Conservation (phyloP, 2,888 invertebrate genomes). For the Calameuta idolon region DNA sequence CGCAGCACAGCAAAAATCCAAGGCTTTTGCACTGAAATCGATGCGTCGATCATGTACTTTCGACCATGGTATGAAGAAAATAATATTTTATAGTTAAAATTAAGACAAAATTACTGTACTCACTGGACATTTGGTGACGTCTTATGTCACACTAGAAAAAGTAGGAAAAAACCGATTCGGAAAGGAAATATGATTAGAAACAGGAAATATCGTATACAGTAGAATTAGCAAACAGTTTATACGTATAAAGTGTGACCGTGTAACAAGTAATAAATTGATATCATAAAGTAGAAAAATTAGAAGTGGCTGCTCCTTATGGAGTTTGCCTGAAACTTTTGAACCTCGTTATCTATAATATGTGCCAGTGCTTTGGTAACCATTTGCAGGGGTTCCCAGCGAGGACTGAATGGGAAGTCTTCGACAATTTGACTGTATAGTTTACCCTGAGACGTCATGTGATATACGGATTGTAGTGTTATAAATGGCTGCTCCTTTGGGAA, state of each 20-base stretch:
- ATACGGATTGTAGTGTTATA: slow-evolving; percentile 71
- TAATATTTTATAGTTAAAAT: too few relatives aligned
- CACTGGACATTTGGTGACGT: too few relatives aligned
- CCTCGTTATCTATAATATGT: slow-evolving; percentile 46
- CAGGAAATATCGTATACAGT: too few relatives aligned
- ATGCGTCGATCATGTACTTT: too few relatives aligned
- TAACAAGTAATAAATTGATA: slow-evolving; percentile 2
- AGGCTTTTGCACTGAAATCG: too few relatives aligned
- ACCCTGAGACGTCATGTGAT: slow-evolving; percentile 62
- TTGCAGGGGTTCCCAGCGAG: slow-evolving; percentile 44
- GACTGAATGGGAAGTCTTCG: slow-evolving; percentile 56
- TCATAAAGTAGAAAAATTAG: slow-evolving; percentile 17
- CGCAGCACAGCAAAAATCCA: too few relatives aligned
- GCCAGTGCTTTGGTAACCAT: slow-evolving; percentile 57
- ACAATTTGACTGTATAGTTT: slow-evolving; percentile 41
- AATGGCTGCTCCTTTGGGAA: slow-evolving; percentile 73
- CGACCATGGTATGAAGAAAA: too few relatives aligned
- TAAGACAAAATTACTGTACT: too few relatives aligned
- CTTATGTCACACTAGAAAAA: too few relatives aligned
- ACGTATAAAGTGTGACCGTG: neutral
- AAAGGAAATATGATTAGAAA: too few relatives aligned
- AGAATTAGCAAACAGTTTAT: neutral
- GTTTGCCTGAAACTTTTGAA: slow-evolving; percentile 41
- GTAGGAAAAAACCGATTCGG: too few relatives aligned
- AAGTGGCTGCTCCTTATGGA: slow-evolving; percentile 32